phyloP scores from a whole-genome alignment of 2,888 invertebrate species.

The Heliconius ethilla region DNA sequence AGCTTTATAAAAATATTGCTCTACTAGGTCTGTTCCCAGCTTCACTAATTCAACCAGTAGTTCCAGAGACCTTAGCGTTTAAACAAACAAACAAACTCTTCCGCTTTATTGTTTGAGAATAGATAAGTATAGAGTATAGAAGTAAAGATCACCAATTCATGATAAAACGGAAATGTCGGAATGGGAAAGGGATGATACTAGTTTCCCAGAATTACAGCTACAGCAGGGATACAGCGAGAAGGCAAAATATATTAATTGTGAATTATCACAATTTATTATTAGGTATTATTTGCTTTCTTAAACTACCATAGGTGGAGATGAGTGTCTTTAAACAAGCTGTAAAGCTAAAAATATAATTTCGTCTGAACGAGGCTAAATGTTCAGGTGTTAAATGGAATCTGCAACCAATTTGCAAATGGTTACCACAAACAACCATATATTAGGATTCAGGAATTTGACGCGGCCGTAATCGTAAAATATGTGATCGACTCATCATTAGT shows the following conservation, averaged over 20 bases:
- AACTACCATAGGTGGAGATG: too few relatives aligned
- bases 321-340: neutral
- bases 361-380: neutral
- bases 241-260: too few relatives aligned
- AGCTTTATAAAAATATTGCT: too few relatives aligned
- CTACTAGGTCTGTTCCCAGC: too few relatives aligned
- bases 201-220: too few relatives aligned
- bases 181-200: too few relatives aligned
- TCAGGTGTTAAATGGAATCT: neutral
- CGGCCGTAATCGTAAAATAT: conserved; percentile 16
- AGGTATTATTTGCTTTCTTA: too few relatives aligned
- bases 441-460: conserved; percentile 6
- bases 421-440: neutral
- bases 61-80: too few relatives aligned
- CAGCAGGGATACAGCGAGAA: too few relatives aligned
- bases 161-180: neutral
- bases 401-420: neutral
- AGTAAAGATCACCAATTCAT: neutral
- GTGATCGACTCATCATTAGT: conserved; percentile 24
- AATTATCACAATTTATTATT: too few relatives aligned
- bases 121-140: neutral
- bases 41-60: too few relatives aligned
- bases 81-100: too few relatives aligned
- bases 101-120: neutral
- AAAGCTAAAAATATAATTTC: neutral